Evolutionary conservation across 2,113 vertebrate species (phyloP).

Genomic region (Pimephales promelas): DNA sequence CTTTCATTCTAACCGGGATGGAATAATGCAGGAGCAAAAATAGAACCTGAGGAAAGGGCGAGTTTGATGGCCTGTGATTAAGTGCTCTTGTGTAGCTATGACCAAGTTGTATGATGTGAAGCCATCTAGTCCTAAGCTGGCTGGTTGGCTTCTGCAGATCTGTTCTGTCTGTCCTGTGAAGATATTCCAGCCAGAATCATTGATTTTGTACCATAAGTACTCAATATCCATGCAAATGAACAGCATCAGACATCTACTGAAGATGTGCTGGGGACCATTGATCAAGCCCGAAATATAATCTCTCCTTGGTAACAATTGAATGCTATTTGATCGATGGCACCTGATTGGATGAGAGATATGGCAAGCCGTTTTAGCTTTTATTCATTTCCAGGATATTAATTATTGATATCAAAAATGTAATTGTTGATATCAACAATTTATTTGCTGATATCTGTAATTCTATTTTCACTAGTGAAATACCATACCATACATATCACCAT

Average conservation of each 20-base stretch:
- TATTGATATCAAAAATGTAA: no score
- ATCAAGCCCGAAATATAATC: neutral
- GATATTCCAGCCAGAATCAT: slow-evolving; percentile 29
- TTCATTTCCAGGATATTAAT: no score
- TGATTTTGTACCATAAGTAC: slow-evolving; percentile 1
- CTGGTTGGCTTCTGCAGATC: slow-evolving; percentile 36
- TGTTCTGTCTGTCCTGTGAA: slow-evolving; percentile 14
- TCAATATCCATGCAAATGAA: slow-evolving; percentile 33
- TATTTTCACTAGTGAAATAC: no score
- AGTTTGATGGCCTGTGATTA: slow-evolving; percentile 20
- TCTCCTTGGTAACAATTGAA: neutral
- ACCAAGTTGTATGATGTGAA: slow-evolving; percentile 33
- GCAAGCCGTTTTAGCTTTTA: no score
- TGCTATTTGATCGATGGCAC: neutral
- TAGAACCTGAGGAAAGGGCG: slow-evolving; percentile 22
- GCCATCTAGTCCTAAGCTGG: slow-evolving; percentile 34
- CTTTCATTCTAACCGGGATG: slow-evolving; percentile 50
- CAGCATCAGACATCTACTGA: neutral
- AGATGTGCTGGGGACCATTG: neutral
- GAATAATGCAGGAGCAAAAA: slow-evolving; percentile 38
- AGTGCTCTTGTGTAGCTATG: slow-evolving; percentile 29
- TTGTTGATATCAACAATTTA: no score
- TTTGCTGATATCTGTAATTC: no score
- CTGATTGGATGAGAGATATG: slow-evolving; percentile 22
- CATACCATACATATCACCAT: no score